phyloP scores from a whole-genome alignment of 2,797 vertebrate genomes.

The Nothura maculosa region DNA sequence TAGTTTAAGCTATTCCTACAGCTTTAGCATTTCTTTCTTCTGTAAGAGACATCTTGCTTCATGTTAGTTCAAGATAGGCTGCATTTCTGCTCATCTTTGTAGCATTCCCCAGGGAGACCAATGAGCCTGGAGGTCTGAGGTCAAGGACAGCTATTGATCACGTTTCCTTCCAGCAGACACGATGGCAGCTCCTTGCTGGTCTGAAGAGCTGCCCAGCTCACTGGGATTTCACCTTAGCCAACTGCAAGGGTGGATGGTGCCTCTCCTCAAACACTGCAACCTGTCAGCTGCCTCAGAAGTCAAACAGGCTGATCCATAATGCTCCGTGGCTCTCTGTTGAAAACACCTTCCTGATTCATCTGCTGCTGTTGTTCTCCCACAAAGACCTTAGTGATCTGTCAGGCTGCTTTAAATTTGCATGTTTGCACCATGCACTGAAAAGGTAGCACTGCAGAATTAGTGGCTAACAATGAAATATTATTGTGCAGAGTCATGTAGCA shows the following conservation, averaged over 20 bases:
- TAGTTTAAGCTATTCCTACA: neutral
- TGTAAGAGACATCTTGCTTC: neutral
- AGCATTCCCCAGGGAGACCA: neutral
- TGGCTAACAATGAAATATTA: neutral
- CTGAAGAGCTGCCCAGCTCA: neutral
- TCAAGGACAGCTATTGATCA: neutral
- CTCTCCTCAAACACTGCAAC: neutral
- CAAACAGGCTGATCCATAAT: neutral
- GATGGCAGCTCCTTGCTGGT: neutral
- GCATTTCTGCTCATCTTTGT: neutral
- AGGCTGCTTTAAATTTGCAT: neutral
- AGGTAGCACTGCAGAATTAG: neutral
- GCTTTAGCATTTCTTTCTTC: neutral
- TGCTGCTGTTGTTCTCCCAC: neutral
- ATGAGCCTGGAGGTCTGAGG: neutral
- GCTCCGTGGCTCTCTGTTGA: neutral
- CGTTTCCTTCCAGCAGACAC: neutral
- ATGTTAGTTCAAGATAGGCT: conserved; percentile 3
- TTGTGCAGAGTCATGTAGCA: neutral
- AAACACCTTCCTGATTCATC: neutral
- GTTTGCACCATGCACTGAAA: neutral
- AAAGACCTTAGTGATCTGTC: neutral
- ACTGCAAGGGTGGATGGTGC: neutral
- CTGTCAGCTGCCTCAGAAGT: neutral
- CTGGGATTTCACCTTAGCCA: neutral